Conservation (phyloP, 2,888 invertebrate species). For the Crocallis elinguaria region DNA sequence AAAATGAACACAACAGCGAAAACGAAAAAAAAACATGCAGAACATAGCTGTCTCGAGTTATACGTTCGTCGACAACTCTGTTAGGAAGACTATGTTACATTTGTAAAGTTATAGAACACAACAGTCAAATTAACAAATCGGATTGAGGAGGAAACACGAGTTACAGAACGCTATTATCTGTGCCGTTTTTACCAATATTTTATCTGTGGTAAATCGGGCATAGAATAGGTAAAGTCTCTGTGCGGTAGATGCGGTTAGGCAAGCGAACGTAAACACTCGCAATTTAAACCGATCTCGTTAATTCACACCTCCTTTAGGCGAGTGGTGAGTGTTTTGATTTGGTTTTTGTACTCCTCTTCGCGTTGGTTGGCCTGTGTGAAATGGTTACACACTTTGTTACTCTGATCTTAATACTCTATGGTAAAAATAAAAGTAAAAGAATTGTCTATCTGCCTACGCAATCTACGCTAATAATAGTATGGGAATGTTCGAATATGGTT, state of each 20-base stretch:
- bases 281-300: conserved; percentile 60
- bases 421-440: not conserved
- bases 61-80: conserved; percentile 48
- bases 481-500: conserved; percentile 50
- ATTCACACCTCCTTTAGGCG: conserved; percentile 99
- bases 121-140: conserved; percentile 50
- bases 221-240: conserved; percentile 53
- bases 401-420: conserved; percentile 27
- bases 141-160: conserved; percentile 58
- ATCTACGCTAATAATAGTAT: not conserved
- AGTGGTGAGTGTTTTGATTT: conserved; percentile 99
- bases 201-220: conserved; percentile 32
- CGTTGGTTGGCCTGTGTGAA: conserved; percentile 97
- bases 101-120: conserved; percentile 38
- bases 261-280: conserved; percentile 74
- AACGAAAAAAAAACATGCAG: conserved; percentile 70
- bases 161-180: conserved; percentile 59
- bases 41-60: conserved; percentile 43
- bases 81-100: conserved; percentile 48
- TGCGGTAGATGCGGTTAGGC: conserved; percentile 76
- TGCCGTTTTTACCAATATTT: conserved; percentile 59
- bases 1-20: conserved; percentile 60
- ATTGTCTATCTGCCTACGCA: not conserved
- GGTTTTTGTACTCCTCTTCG: conserved; percentile 99
- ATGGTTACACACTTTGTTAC: conserved; percentile 58